Evolutionary conservation across 2,888 invertebrate genomes (phyloP), one percentile per base, ranked within the genome.

Genomic region (Drosophila peninsularis): DNA sequence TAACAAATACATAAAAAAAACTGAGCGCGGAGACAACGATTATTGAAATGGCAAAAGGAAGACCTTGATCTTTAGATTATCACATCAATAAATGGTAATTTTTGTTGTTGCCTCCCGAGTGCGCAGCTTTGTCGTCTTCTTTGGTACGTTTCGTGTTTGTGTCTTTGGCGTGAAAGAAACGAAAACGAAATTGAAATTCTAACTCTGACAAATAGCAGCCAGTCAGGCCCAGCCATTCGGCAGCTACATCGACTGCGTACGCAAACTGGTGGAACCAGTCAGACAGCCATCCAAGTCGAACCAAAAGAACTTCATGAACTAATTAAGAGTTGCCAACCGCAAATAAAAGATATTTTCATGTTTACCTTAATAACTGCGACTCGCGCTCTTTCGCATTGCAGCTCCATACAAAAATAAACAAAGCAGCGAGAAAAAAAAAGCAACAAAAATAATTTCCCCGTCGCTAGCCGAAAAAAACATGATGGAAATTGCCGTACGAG

Each of bases 61-160:
- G 83, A 84, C 83, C 83, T 84, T 84, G 83, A 84, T 84, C 88
- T 84, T 84, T 84, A 88, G 83, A 84, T 84, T 84, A 84, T 88
- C 88, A 88, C 83, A 82, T 85, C 83, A 84, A 84, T 88, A 88
- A 88, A 82, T 88, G 83, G 71, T 78, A 74, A 70, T 69, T 60
- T 76, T 69, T 63, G 56, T 69, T 50, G 57, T 58, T 62, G 57
- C 17, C 63, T 45, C 62, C 56, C 52, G 52, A 45, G 62, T 14
- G 19, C 62, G 54, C 75, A 50, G 58, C 75, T 62, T 56, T 57
- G 58, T 58, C 55, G 47, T 66, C 70, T 66, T 64, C 61, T 62
- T 45, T 69, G 53, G 66, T 62, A 61, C 45, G 68, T 17, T 55
- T 55, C 52, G 49, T 47, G 53, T 62, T 68, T 52, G 69, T 75